Evolutionary conservation across 2,113 vertebrate genomes (phyloP), one percentile per base, ranked within the genome.

Genomic region (Pangasianodon gigas): DNA sequence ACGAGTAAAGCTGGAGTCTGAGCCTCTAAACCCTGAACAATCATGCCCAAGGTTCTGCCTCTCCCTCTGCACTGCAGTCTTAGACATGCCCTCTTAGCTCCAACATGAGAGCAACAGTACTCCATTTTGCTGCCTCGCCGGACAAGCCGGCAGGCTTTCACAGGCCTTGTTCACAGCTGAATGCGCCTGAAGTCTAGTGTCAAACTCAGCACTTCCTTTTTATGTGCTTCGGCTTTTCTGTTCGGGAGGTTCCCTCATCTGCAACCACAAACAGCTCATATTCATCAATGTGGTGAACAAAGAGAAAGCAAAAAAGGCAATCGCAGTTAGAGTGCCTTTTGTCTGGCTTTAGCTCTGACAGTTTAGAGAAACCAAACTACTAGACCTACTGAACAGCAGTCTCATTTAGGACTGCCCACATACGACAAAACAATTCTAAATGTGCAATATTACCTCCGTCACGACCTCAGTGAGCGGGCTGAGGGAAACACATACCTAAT

Each of bases 401-500:
- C 69, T 41, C 85, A 86, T 86, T 89, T 75, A 75, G 51, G 87
- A 44, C 80, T 84, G 80, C 79, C 88, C 90, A 91, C 65, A 62
- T 44, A n/a, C n/a, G 52, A 88, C 44, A 88, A 86, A 90, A 90
- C 86, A 77, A 89, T 75, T 62, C 84, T 74, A 69, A 87, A 89
- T 88, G 81, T 88, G 81, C 51, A 90, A 75, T 85, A 87, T 87
- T 86, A 87, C 84, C 75, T 87, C 82, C 13, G 52, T 85, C 65
- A 44, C 44, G 62, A 89, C 85, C 85, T 74, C 80, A 86, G 69
- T 14, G 52, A 67, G 74, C 60, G 44, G 65, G 80, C 84, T 65
- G 69, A n/a, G 51, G 85, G 80, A 85, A 89, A 86, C 85, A 75
- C 81, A 85, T 81, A 90, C 85, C 91, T 92, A 92, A 92, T 91